Evolutionary conservation across 2,888 invertebrate genomes (phyloP).

Genomic region (Hetaerina titia): DNA sequence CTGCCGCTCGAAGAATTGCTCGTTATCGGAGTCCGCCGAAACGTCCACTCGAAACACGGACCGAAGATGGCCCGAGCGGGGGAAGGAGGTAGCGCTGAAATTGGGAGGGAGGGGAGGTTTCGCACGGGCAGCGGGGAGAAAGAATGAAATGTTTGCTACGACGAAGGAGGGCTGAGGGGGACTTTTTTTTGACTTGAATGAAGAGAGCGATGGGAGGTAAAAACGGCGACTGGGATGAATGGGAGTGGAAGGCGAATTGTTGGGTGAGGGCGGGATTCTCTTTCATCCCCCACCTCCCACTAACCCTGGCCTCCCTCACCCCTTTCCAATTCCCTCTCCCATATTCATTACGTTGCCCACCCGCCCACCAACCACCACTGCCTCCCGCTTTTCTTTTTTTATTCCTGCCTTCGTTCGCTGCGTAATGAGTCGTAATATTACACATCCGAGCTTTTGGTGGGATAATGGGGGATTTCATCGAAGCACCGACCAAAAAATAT

Average conservation of each 20-base stretch:
- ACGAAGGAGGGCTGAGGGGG: no score
- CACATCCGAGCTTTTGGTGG: conserved; percentile 37
- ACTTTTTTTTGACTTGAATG: not conserved
- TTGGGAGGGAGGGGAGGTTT: no score
- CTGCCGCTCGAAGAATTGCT: not conserved
- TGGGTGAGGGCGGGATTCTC: not conserved
- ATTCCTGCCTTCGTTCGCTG: conserved; percentile 7
- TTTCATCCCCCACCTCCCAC: not conserved
- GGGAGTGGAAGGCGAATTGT: not conserved
- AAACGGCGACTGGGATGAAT: not conserved
- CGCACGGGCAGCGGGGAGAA: not conserved
- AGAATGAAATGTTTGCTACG: not conserved
- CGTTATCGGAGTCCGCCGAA: not conserved
- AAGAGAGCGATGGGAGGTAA: not conserved
- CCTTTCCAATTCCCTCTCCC: not conserved
- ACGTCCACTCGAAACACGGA: conserved; percentile 27
- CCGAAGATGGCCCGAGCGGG: not conserved
- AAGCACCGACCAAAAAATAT: conserved; percentile 19
- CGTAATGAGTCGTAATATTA: conserved; percentile 56
- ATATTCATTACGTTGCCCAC: not conserved
- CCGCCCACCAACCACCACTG: not conserved
- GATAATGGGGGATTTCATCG: conserved; percentile 44
- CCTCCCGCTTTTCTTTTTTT: not conserved
- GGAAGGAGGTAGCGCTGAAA: not conserved
- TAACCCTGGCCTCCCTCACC: not conserved